Evolutionary conservation across 2,113 vertebrate species (phyloP).

Genomic region (Melanostigma gelatinosum): DNA sequence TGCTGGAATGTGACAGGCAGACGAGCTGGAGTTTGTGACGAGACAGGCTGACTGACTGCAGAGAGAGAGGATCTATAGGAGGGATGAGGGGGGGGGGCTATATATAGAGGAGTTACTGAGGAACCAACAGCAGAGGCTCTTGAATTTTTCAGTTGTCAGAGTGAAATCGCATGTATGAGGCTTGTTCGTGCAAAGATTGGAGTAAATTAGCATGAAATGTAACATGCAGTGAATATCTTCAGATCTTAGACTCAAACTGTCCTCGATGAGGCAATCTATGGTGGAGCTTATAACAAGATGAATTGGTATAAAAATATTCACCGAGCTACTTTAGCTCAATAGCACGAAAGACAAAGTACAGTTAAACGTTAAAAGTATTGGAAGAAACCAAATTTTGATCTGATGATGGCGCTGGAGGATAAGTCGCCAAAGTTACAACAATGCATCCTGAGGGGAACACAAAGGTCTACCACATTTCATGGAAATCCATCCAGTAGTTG

Average conservation of each 20-base stretch:
- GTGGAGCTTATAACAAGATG: too few species aligned
- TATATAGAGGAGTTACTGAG: slow-evolving; percentile 51
- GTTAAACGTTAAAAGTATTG: not conserved
- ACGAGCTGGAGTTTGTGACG: slow-evolving; percentile 1
- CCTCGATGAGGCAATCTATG: not conserved
- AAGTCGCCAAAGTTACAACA: too few species aligned
- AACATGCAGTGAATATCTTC: slow-evolving; percentile 6
- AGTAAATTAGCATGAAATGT: slow-evolving; percentile 2
- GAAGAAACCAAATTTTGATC: not conserved
- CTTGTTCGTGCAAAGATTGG: not conserved
- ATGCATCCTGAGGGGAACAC: not conserved
- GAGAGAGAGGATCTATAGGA: slow-evolving; percentile 26
- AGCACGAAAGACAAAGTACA: not conserved
- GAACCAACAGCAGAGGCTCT: slow-evolving; percentile 19
- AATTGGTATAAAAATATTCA: not conserved
- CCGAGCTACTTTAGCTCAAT: not conserved
- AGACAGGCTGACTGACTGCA: not conserved
- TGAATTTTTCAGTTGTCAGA: slow-evolving; percentile 43
- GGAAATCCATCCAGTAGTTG: not conserved
- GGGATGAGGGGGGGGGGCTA: not conserved
- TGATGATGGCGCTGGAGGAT: not conserved
- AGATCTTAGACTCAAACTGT: not conserved
- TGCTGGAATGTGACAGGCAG: slow-evolving; percentile 52
- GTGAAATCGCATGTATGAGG: slow-evolving; percentile 22
- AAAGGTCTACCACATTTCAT: not conserved